These are phyloP conservation scores for Melinopterus prodromus DNA, from an alignment of 2,888 invertebrate genomes.

Conservation along the genomic window DNA sequence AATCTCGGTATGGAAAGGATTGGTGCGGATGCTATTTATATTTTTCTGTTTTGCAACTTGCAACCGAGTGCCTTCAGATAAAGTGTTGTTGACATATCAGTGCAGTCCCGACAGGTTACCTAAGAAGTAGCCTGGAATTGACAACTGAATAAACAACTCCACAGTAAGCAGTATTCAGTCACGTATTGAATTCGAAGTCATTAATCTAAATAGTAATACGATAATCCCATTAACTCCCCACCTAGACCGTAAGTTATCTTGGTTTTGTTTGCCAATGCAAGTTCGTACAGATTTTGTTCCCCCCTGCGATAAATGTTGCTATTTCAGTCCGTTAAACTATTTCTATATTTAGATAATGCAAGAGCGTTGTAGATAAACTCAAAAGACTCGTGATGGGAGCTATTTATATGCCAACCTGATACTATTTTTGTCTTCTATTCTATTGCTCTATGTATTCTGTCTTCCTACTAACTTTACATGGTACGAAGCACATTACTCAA, in stretches of 20 bases:
- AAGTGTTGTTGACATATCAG: background rate
- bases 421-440: background rate
- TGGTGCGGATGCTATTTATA: background rate
- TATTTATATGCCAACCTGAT: background rate
- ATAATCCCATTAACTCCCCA: no score
- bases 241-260: no score
- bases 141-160: background rate
- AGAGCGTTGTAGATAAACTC: background rate
- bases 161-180: background rate
- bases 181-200: background rate
- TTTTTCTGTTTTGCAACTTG: background rate
- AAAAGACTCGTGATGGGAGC: background rate
- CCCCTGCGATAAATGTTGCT: background rate
- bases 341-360: background rate
- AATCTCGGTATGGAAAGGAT: no score
- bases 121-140: background rate
- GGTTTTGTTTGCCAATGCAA: no score
- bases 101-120: background rate
- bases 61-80: background rate
- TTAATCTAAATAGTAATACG: background rate
- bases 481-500: background rate
- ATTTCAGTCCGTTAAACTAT: background rate
- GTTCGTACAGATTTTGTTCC: background rate
- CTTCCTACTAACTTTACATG: background rate
- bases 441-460: background rate